These are phyloP conservation scores for Agriopis aurantiaria DNA, from an alignment of 2,888 invertebrate species.

Conservation along the genomic window DNA sequence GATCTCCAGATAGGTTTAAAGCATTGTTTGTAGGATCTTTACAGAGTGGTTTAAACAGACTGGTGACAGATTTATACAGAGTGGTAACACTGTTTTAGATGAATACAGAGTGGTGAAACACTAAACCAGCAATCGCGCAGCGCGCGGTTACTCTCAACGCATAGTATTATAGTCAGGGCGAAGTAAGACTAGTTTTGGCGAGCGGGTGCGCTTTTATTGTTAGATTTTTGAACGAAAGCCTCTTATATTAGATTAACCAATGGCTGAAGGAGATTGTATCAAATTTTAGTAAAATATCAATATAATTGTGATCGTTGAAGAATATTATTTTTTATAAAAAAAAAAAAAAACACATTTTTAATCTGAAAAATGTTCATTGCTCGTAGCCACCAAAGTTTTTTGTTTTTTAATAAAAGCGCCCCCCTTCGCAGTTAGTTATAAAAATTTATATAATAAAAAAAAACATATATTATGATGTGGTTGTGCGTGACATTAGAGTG, in stretches of 20 bases:
- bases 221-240: background rate
- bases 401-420: conserved; percentile 3
- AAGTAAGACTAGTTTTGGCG: conserved; percentile 32
- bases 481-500: conserved; percentile 68
- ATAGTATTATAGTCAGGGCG: conserved; percentile 37
- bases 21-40: background rate
- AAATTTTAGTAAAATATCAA: background rate
- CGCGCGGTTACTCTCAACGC: conserved; percentile 33
- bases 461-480: conserved; percentile 59
- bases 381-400: too few relatives aligned
- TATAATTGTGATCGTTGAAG: too few relatives aligned
- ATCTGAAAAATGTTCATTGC: too few relatives aligned
- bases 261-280: background rate
- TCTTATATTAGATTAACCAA: background rate
- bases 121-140: conserved; percentile 35
- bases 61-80: background rate
- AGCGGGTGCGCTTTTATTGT: conserved; percentile 15
- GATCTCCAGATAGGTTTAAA: background rate
- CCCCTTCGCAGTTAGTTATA: conserved; percentile 50
- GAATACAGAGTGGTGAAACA: conserved; percentile 22
- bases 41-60: background rate
- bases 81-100: background rate
- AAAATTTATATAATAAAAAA: conserved; percentile 47
- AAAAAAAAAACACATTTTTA: too few relatives aligned
- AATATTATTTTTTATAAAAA: too few relatives aligned